Evolutionary conservation across 2,888 invertebrate species (phyloP), one percentile per base, ranked within the genome.

Genomic region (Clivina fossor): DNA sequence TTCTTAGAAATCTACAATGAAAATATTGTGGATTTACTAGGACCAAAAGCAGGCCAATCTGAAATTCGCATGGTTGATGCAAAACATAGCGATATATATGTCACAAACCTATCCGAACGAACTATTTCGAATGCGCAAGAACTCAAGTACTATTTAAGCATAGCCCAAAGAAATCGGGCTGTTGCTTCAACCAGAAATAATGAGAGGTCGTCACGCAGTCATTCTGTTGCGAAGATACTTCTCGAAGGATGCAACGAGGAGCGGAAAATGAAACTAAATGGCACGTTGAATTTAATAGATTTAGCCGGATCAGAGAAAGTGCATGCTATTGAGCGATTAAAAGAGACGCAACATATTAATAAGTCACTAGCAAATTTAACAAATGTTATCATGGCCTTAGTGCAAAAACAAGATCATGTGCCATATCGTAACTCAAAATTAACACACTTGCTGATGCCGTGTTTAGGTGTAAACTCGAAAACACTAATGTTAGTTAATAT

Each of bases 401-500:
- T 87, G 43, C 88, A 89, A 60, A 93, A 91, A 75, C 87, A 89
- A 60, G 81, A 83, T 48, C 90, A 93, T 69, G 81, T 95, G 43
- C 94, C 94, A 0, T 95, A 92, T 70, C 79, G 94, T 54, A 90
- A 94, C 74, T 91, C 91, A 0, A 93, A 93, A 70, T 75, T 95
- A 13, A 95, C 95, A 0, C 90, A 90, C 72, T 75, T 94, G 16
- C 73, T 95, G 53, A 92, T 92, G 83, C 91, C 91, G 9, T 87
- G 88, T 60, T 77, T 95, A 7, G 93, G 93, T 4, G 94, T 93
- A 1, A 93, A 91, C 72, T 91, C 92, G 0, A 95, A 95, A 74
- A 93, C 92, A 0, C 79, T 95, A 30, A 94, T 95, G 93, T 86
- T 95, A 72, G 86, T 94, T 28, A 94, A 94, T 74, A 83, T 94